Percentiles rank a stretch among this genome's conserved stretches.
Evolutionary conservation across 2,888 invertebrate species (phyloP).

Genomic region (Leistus spinibarbis): DNA sequence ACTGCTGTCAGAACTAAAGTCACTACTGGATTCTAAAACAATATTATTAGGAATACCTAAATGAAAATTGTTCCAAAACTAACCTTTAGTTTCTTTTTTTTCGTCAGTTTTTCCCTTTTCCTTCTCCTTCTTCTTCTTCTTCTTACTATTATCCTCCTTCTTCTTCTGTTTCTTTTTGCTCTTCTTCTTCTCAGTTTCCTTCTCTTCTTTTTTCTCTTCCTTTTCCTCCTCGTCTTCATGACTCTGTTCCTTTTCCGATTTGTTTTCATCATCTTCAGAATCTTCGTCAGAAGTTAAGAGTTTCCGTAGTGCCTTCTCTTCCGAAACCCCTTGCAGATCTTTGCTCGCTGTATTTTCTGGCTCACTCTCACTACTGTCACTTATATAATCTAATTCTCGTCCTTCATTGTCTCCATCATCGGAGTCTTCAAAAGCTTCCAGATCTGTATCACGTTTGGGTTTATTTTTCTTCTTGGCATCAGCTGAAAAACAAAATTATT

Average conservation of each 20-base stretch:
- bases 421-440: constrained; percentile 93
- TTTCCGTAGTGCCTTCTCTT: constrained; percentile 70
- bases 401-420: constrained; percentile 98
- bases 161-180: constrained; percentile 66
- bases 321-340: constrained; percentile 78
- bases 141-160: constrained; percentile 62
- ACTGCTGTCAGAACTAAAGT: constrained; percentile 72
- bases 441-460: constrained; percentile 81
- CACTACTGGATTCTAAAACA: constrained; percentile 68
- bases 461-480: constrained; percentile 66
- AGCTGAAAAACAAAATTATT: constrained; percentile 42
- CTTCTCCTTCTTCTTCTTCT: constrained; percentile 62
- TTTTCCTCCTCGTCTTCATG: constrained; percentile 74
- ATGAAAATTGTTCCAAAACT: constrained; percentile 40
- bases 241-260: constrained; percentile 72
- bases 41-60: constrained; percentile 36
- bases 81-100: constrained; percentile 47
- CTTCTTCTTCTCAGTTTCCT: constrained; percentile 64
- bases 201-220: constrained; percentile 66
- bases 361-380: constrained; percentile 78
- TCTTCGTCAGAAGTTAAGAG: constrained; percentile 87
- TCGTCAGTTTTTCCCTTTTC: constrained; percentile 65
- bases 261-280: constrained; percentile 82
- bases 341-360: constrained; percentile 69
- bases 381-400: constrained; percentile 90